Base-by-base conservation (phyloP, 2,888 invertebrate species). In the Philhelius pedissequus region DNA sequence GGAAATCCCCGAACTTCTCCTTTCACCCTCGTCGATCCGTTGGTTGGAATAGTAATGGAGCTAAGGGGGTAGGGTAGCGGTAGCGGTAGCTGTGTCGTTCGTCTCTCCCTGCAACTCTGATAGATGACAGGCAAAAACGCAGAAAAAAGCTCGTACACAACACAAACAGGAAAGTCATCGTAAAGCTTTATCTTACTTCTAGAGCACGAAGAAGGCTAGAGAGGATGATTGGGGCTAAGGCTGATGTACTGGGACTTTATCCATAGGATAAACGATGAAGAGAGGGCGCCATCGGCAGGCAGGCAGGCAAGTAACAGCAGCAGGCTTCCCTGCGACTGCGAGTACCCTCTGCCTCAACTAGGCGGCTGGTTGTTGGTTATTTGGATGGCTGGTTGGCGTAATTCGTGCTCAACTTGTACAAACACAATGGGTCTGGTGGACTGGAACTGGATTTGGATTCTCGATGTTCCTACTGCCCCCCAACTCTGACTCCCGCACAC, bases 331-430 rank as follows among this genome's bases (percentile, higher is more conserved):
- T 76, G 76, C 79, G 54, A 32, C 71, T 76, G 76, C 79, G 54
- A 32, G 8, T 52, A 73, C 71, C 74, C 79, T 62, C 68, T 54
- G 18, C 15, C 18, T 56, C 43, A n/a, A 56, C 27, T 58, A 7
- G 35, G 4, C 5, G 64, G 69, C 20, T 74, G 69, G 69, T 64
- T 78, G 83, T 73, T 74, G 69, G 78, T 79, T 83, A 70, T 84
- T 84, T 84, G 84, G 84, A 76, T 52, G 84, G 75, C 71, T 71
- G 83, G 79, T 52, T 79, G 84, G 80, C 80, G 75, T 84, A 80
- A 80, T 84, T 84, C 84, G 80, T 84, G 84, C 79, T 83, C 83
- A 83, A 83, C 83, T 83, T 84, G 80, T 80, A 80, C 80, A 84
- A 84, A 84, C 80, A 84, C 84, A 84, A 84, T 80, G 84, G 75